phyloP scores from a whole-genome alignment of 2,113 vertebrate species.

The Grallaria varia region DNA sequence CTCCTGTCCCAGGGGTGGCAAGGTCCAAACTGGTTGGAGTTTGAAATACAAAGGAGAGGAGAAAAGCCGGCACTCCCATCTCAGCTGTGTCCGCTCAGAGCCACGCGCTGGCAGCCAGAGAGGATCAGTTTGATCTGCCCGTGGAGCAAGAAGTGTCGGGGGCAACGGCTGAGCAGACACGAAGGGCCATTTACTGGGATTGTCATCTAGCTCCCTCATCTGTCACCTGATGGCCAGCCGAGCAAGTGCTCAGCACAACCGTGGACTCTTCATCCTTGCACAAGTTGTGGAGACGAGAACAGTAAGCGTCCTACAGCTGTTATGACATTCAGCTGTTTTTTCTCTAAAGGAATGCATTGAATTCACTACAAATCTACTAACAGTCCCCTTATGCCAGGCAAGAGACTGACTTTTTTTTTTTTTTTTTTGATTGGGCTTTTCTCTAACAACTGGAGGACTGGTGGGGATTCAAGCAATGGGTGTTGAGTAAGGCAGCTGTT shows the following conservation, averaged over 20 bases:
- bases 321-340: constrained; percentile 12
- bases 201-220: constrained; percentile 33
- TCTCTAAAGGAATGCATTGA: constrained; percentile 36
- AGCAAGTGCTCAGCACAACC: neutral
- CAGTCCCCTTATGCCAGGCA: neutral
- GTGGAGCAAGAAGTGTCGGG: neutral
- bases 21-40: neutral
- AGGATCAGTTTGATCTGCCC: constrained; percentile 15
- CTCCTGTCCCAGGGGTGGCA: neutral
- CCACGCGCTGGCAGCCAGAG: constrained; percentile 29
- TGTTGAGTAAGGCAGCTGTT: constrained; percentile 20
- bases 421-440: neutral
- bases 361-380: constrained; percentile 22
- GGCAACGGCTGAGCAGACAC: neutral
- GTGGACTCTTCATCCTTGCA: constrained; percentile 7
- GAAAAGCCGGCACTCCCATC: neutral
- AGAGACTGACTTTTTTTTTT: neutral
- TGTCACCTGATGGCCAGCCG: constrained; percentile 60
- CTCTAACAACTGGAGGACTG: constrained; percentile 33
- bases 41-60: constrained; percentile 3
- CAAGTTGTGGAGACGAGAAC: constrained; percentile 15
- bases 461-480: constrained; percentile 9
- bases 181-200: constrained; percentile 19
- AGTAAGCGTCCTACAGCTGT: constrained; percentile 49
- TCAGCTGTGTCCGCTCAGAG: neutral